Evolutionary conservation across 2,888 invertebrate species (phyloP).

Genomic region (Philereme transversata): DNA sequence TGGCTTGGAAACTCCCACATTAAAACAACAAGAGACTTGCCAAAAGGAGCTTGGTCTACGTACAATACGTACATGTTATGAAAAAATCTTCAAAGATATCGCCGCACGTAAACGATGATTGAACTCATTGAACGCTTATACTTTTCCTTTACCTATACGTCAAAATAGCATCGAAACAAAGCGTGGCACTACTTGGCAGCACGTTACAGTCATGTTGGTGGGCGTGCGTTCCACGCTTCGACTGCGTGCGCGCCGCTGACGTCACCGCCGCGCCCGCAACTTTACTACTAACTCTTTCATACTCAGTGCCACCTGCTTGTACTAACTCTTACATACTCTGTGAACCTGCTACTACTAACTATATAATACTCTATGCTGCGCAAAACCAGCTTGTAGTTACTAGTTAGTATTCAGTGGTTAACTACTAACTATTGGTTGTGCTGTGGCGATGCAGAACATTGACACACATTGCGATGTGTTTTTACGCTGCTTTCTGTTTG

Average conservation of each 20-base stretch:
- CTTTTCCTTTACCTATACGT: constrained; percentile 1
- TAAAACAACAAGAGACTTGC: too few relatives aligned
- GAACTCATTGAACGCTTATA: not conserved
- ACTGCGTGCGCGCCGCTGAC: constrained; percentile 50
- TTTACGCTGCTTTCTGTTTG: not conserved
- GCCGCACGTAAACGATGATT: not conserved
- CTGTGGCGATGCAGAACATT: constrained; percentile 37
- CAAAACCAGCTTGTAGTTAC: constrained; percentile 1
- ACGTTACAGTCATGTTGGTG: constrained; percentile 24
- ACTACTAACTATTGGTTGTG: constrained; percentile 8
- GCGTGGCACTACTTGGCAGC: constrained; percentile 33
- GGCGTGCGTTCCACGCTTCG: constrained; percentile 47
- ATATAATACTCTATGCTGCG: constrained; percentile 4
- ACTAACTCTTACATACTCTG: constrained; percentile 10
- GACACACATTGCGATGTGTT: constrained; percentile 30
- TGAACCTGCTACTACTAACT: not conserved
- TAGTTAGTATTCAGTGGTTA: constrained; percentile 40
- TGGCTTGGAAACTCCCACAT: too few relatives aligned
- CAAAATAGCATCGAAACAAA: constrained; percentile 17
- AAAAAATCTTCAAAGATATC: not conserved
- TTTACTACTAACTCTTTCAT: not conserved
- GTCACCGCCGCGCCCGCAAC: constrained; percentile 47
- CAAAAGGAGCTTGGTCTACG: too few relatives aligned
- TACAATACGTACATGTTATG: not conserved
- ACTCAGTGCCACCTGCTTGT: not conserved